Base-by-base conservation (phyloP, 2,113 vertebrate species). In the Poeciliopsis prolifica region DNA sequence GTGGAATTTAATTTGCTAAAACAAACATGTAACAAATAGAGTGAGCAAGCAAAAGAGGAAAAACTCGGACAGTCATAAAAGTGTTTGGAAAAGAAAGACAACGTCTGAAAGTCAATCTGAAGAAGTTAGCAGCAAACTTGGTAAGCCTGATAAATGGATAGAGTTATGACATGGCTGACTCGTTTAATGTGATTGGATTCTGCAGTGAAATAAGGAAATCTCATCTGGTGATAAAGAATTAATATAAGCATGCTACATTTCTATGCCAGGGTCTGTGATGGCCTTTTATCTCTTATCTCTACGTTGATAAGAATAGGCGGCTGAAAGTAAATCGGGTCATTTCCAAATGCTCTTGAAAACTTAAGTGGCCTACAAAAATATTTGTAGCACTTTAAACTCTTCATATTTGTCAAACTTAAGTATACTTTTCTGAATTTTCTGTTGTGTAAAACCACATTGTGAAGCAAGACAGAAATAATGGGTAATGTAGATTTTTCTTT, bases 11-110 rank as follows among this genome's bases (percentile, higher is more conserved):
- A 65, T 70, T 70, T 74, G 70, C 54, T 80, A 37, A 85, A 77
- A 61, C 77, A 82, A 76, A 84, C 86, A 75, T 65, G 81, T 82
- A 71, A 70, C 79, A 72, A 80, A 72, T 80, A 15, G 66, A 65
- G 51, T 22, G 75, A 67, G 26, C 22, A 44, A 77, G 40, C 58
- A 31, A 69, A 81, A 71, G 72, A 74, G 81, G 79, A 83, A 79
- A 51, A 42, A 61, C 51, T 44, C 19, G 10, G 22, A 5, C 4
- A 19, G 14, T 37, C 44, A 19, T 19, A 48, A 2, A 48, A 48
- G 44, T 17, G 44, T 19, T 17, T 48, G 51, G 8, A 24, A 58
- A 58, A 58, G n/a, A 58, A 24, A 8, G 22, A 24, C 24, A 54
- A 54, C 2, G 8, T 54, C 19, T 9, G 3, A 24, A 58, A 58